Conservation (phyloP, 35 echinoderm and acorn worm genomes). For the Strongylocentrotus purpuratus region DNA sequence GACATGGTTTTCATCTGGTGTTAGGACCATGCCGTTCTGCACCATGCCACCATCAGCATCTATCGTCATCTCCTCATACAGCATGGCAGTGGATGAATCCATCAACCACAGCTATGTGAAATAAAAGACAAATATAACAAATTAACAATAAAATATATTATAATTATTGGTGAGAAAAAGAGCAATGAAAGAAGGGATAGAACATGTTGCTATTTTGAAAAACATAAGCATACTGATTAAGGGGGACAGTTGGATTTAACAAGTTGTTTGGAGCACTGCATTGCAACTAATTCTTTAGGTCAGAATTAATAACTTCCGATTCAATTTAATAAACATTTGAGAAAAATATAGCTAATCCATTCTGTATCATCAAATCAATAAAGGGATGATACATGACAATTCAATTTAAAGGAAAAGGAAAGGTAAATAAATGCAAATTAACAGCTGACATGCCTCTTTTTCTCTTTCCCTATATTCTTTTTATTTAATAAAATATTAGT, state of each 20-base stretch:
- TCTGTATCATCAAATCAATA: too few species aligned
- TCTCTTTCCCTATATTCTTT: background rate
- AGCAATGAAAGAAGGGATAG: background rate
- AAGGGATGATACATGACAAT: background rate
- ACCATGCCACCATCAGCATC: constrained; percentile 38
- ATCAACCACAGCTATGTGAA: background rate
- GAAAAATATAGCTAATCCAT: too few species aligned
- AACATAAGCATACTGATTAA: too few species aligned
- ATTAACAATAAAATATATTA: background rate
- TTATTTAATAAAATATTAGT: background rate
- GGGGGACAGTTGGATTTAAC: too few species aligned
- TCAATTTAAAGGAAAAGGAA: background rate
- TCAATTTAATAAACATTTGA: too few species aligned
- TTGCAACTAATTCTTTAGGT: too few species aligned
- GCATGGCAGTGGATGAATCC: constrained; percentile 1
- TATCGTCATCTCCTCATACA: constrained; percentile 35
- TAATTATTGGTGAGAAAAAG: background rate
- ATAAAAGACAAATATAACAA: background rate
- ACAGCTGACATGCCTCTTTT: background rate
- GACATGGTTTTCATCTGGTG: background rate
- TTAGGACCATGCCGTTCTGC: background rate
- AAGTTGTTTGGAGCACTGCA: too few species aligned
- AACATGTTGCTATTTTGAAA: too few species aligned
- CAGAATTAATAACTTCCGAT: too few species aligned
- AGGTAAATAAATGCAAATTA: background rate